Base-by-base conservation (phyloP, 2,888 invertebrate genomes). In the Alsophila aescularia region DNA sequence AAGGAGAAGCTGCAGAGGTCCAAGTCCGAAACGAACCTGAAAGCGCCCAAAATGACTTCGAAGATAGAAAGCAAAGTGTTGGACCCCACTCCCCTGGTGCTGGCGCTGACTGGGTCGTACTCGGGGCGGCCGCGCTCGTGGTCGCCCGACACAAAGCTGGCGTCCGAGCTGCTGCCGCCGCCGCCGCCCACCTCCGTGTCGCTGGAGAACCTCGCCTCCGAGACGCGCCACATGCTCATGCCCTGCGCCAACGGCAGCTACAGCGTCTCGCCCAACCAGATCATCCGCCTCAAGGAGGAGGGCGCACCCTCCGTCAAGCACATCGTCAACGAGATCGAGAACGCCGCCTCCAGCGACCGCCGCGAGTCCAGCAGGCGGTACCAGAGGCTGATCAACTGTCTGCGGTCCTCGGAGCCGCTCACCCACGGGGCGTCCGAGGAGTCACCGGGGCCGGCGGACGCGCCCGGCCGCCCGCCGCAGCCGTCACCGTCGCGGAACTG, bases 1-100 rank as follows among this genome's bases (percentile, higher is more conserved):
- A 96, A 97, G 73, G 97, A 98, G 79, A 97, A 96, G 83, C 89
- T 98, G 69, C 98, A 97, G 89, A 93, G 98, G 64, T 97, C 98
- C 52, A 98, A 98, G 90, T 98, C 98, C 57, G 98, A 98, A 85
- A 98, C 97, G 41, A 97, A 97, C 85, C 85, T 97, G 50, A 96
- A 97, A 83, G 94, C 94, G 41, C 95, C 95, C 2, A 94, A 94
- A 70, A 81, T 87, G 58, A 84, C 87, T 59, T 86, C 83, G 0
- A 94, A 94, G 78, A 74, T 72, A 13, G 93, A 93, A 76, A 94
- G 92, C 63, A 91, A 93, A 59, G 83, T 92, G 67, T 92, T 91
- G 76, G 94, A 94, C 60, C 94, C 93, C 16, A 93, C 93, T 39
- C 94, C 94, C 7, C 83, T 93, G 13, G 93, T 93, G 55, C 92